Percentiles rank a stretch among this genome's conserved stretches.
Conservation (phyloP, 2,888 invertebrate species). For the Sesia apiformis region DNA sequence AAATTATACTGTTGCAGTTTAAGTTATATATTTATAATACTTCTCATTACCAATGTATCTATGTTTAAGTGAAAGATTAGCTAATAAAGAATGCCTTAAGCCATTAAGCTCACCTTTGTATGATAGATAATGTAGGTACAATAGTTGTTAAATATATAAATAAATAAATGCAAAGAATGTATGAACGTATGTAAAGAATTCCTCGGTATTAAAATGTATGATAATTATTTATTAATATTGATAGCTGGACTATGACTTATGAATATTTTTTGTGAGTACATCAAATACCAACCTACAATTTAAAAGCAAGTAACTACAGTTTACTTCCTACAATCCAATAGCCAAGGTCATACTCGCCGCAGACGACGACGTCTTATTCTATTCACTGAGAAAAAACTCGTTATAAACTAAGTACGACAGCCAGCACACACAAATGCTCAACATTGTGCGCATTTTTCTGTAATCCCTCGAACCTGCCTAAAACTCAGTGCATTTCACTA, state of each 20-base stretch:
- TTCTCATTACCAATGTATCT: too few relatives aligned
- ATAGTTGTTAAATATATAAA: too few relatives aligned
- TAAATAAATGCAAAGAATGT: too few relatives aligned
- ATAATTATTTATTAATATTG: conserved; percentile 13
- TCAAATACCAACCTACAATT: conserved; percentile 72
- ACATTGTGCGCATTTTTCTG: not conserved
- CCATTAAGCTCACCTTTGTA: too few relatives aligned
- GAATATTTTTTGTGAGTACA: conserved; percentile 68
- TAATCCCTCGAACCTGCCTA: not conserved
- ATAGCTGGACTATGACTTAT: conserved; percentile 41
- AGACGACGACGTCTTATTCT: conserved; percentile 67
- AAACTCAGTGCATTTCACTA: not conserved
- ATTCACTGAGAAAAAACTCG: conserved; percentile 60
- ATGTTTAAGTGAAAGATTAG: too few relatives aligned
- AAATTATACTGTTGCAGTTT: too few relatives aligned
- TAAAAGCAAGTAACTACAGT: conserved; percentile 69
- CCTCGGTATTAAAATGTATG: too few relatives aligned
- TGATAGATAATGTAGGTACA: too few relatives aligned
- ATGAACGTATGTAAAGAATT: too few relatives aligned
- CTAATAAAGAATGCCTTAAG: too few relatives aligned
- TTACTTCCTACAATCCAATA: conserved; percentile 75
- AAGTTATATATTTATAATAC: too few relatives aligned
- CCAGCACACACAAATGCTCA: not conserved
- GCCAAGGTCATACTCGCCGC: conserved; percentile 65
- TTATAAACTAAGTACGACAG: conserved; percentile 36